phyloP scores from a whole-genome alignment of 2,113 vertebrate species.

The Sinosuthora webbiana region DNA sequence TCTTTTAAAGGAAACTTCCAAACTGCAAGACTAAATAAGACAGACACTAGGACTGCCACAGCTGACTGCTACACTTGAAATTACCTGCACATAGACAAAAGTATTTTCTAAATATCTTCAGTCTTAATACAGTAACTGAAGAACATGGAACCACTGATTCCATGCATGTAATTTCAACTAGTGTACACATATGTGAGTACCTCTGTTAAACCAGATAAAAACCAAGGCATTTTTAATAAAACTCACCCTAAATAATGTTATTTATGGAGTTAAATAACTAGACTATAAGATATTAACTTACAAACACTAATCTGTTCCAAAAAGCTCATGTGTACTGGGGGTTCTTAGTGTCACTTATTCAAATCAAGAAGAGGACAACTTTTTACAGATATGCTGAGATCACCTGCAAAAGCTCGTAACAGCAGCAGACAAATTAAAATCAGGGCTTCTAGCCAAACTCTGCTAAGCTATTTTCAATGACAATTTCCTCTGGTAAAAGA shows the following conservation, averaged over 20 bases:
- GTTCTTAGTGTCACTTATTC: not conserved
- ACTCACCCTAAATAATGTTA: not conserved
- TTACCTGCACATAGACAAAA: not conserved
- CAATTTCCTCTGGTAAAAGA: not conserved
- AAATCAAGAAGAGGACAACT: constrained; percentile 14
- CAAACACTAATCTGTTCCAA: not conserved
- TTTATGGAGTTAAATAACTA: not conserved
- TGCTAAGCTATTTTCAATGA: not conserved
- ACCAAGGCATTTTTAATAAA: not conserved
- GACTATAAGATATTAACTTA: not conserved
- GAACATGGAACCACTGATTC: constrained; percentile 8
- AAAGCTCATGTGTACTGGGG: not conserved
- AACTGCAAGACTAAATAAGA: not conserved
- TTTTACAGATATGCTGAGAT: not conserved
- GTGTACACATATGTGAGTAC: not conserved
- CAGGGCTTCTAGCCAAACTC: not conserved
- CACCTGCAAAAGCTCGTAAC: not conserved
- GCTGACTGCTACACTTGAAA: not conserved
- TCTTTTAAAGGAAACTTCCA: not conserved
- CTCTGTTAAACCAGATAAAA: not conserved
- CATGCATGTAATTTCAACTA: not conserved
- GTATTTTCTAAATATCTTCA: not conserved
- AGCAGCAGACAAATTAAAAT: constrained; percentile 53
- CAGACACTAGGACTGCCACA: not conserved
- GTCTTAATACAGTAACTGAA: constrained; percentile 9